A percentile compares a stretch with the other conserved stretches of the same genome.
Evolutionary conservation across 2,888 invertebrate genomes (phyloP).

Genomic region (Cantharis lateralis): DNA sequence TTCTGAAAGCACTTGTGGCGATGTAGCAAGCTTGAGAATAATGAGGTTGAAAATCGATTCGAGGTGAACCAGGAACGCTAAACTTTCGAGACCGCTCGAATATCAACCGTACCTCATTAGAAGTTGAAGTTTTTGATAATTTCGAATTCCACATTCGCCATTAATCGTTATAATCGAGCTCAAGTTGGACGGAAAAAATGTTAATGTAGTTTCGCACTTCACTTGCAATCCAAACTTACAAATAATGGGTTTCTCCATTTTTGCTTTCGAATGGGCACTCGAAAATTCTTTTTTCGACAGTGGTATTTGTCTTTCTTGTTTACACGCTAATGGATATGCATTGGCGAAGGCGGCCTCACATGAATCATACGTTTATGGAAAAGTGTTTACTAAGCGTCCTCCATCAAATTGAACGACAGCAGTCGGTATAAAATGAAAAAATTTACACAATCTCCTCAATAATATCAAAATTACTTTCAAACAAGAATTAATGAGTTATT

Average conservation of each 20-base stretch:
- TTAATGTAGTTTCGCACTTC: neutral
- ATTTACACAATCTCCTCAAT: neutral
- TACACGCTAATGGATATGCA: conserved; percentile 9
- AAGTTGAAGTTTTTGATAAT: neutral
- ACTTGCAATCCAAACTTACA: neutral
- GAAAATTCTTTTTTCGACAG: conserved; percentile 3
- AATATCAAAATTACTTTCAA: neutral
- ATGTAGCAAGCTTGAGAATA: neutral
- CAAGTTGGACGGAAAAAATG: neutral
- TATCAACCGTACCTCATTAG: neutral
- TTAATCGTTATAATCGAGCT: neutral
- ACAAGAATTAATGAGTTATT: neutral
- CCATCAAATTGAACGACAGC: conserved; percentile 12
- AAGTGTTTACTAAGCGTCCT: conserved; percentile 21
- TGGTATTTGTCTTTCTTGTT: conserved; percentile 11
- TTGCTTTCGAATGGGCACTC: neutral
- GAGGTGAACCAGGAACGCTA: neutral
- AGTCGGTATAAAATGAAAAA: neutral
- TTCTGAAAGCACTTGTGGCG: neutral
- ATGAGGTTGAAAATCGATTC: neutral
- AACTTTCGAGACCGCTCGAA: neutral
- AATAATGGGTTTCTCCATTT: neutral
- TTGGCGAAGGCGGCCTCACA: conserved; percentile 7
- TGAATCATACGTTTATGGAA: conserved; percentile 19
- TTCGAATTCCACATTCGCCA: neutral